Base-by-base conservation (phyloP, 2,888 invertebrate genomes). In the Megalurothrips usitatus region DNA sequence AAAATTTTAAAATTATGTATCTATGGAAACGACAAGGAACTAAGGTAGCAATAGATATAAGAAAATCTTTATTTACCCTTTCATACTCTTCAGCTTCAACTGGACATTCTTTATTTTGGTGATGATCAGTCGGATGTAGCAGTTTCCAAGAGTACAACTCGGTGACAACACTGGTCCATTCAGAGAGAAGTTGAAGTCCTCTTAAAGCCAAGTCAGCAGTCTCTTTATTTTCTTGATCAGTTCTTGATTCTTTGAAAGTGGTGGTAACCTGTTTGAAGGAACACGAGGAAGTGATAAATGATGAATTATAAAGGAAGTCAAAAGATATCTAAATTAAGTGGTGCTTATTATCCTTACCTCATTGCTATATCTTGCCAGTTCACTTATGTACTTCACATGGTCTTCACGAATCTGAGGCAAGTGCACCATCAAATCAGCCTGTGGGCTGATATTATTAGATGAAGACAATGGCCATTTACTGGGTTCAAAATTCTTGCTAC, bases 101-200 rank as follows among this genome's bases (percentile, higher is more conserved):
- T 0, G 98, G 98, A 85, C 99, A 99, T 84, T 96, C 92, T 83
- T 96, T 92, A 87, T 98, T 99, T 88, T 95, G 94, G 87, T 97
- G 96, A 87, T 96, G 96, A 89, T 99, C 98, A 0, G 98, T 99
- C 0, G 99, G 99, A 87, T 99, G 98, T 84, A 99, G 89, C 81
- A 99, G 89, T 88, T 99, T 99, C 98, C 99, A 99, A 0, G 98
- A 97, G 88, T 97, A 98, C 81, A 98, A 89, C 88, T 98, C 98
- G 0, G 98, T 97, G 0, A 99, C 96, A 80, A 98, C 96, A 82
- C 95, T 94, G 19, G 98, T 98, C 99, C 99, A 99, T 83, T 96
- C 95, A 0, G 98, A 97, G 8, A 99, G 89, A 81, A 99, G 89
- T 86, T 98, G 98, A 0, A 99, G 89, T 0, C 99, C 99, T 4